Evolutionary conservation across 2,888 invertebrate species (phyloP).

Genomic region (Spatulosminthurus flaviceps): DNA sequence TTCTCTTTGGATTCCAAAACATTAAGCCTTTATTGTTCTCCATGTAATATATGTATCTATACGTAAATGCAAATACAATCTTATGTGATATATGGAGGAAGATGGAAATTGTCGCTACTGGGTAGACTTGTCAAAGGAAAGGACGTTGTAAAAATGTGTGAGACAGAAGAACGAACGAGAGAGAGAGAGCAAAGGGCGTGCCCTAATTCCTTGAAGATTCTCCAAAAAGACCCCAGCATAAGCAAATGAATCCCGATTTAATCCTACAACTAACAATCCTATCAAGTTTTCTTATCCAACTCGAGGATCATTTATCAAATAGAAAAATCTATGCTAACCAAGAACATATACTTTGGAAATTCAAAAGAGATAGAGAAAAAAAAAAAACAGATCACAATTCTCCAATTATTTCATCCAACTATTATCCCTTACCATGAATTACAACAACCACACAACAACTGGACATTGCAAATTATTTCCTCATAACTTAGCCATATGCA

Average conservation of each 20-base stretch:
- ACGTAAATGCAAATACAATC: too few species aligned
- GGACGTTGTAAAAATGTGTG: slow-evolving; percentile 22
- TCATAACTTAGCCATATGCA: too few species aligned
- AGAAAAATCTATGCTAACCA: neutral
- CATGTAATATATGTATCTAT: too few species aligned
- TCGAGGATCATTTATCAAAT: neutral
- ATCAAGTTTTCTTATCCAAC: too few species aligned
- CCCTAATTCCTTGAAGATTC: slow-evolving; percentile 27
- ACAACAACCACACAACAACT: neutral
- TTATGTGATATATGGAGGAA: neutral
- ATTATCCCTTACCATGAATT: slow-evolving; percentile 7
- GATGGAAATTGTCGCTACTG: neutral
- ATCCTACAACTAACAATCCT: too few species aligned
- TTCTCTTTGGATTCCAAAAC: neutral
- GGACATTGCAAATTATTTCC: too few species aligned
- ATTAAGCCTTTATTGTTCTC: too few species aligned
- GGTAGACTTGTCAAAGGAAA: slow-evolving; percentile 11
- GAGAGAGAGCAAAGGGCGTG: slow-evolving; percentile 23
- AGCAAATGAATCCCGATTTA: slow-evolving; percentile 33
- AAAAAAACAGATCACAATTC: neutral
- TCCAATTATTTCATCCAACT: neutral
- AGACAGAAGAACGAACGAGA: neutral
- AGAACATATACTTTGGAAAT: too few species aligned
- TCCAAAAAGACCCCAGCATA: slow-evolving; percentile 1
- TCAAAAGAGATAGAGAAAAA: neutral